Percentiles rank a stretch among this genome's conserved stretches.
These are phyloP conservation scores for Nannospalax galili DNA, from an alignment of 2,113 vertebrate species.

Conservation along the genomic window DNA sequence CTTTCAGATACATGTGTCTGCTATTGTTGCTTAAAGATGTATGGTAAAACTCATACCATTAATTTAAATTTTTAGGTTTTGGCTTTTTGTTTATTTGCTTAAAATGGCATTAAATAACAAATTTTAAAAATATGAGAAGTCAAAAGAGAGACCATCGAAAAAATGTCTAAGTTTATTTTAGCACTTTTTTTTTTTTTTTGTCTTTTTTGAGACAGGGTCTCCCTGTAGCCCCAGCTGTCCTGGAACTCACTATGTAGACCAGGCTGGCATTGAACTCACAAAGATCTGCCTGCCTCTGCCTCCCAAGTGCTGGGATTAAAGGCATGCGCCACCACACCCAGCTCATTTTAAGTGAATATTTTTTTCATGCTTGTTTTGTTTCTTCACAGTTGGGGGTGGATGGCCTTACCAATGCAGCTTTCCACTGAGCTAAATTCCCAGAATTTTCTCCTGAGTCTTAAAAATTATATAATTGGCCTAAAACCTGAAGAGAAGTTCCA, in stretches of 20 bases:
- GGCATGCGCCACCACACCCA: too few relatives aligned
- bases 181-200: background rate
- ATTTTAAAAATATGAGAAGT: background rate
- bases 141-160: background rate
- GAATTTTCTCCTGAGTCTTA: background rate
- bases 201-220: too few relatives aligned
- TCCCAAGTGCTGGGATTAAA: too few relatives aligned
- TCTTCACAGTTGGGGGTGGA: background rate
- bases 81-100: background rate
- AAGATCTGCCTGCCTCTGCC: too few relatives aligned
- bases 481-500: constrained; percentile 2
- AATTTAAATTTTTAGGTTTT: background rate
- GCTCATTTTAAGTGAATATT: too few relatives aligned
- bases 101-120: constrained; percentile 52
- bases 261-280: too few relatives aligned
- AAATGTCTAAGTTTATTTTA: background rate
- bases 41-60: constrained; percentile 22
- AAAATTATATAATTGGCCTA: background rate
- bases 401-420: background rate
- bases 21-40: background rate
- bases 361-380: background rate
- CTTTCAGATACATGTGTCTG: background rate
- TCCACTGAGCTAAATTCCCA: background rate
- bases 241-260: too few relatives aligned
- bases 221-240: too few relatives aligned